Evolutionary conservation across 2,797 vertebrate genomes (phyloP).

Genomic region (Dromococcyx pavoninus): DNA sequence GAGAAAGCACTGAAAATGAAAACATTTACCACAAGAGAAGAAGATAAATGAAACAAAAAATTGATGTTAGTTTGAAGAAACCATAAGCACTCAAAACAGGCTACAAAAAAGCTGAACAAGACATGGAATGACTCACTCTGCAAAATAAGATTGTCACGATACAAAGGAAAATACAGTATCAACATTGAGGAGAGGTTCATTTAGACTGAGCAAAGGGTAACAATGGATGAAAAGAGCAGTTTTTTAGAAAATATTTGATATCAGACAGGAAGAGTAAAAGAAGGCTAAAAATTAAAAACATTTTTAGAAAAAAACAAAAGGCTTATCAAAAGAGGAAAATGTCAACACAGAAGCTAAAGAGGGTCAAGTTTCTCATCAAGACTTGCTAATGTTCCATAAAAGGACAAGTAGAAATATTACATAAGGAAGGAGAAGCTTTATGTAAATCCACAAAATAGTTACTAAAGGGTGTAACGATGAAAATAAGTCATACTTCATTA

Average conservation of each 20-base stretch:
- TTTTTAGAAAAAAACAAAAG: neutral
- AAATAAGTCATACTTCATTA: neutral
- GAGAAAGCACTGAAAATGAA: neutral
- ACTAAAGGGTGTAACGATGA: neutral
- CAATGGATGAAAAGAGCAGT: neutral
- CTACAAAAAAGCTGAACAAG: neutral
- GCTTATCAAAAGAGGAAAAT: neutral
- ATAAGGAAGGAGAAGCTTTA: neutral
- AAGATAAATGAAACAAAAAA: neutral
- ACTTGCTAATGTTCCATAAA: neutral
- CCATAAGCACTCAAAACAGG: neutral
- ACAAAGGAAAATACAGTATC: constrained; percentile 9
- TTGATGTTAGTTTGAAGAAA: neutral
- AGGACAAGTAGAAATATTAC: neutral
- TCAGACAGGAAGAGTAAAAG: neutral
- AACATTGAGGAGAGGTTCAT: neutral
- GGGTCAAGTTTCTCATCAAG: neutral
- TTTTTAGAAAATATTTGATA: neutral
- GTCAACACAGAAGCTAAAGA: neutral
- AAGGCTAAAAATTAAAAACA: neutral
- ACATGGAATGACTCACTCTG: neutral
- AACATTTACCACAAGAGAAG: neutral
- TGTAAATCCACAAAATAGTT: neutral
- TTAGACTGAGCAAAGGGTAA: neutral
- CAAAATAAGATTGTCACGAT: constrained; percentile 25